phyloP scores from a whole-genome alignment of 2,888 invertebrate genomes.

The Rhagophthalmus giganteus region DNA sequence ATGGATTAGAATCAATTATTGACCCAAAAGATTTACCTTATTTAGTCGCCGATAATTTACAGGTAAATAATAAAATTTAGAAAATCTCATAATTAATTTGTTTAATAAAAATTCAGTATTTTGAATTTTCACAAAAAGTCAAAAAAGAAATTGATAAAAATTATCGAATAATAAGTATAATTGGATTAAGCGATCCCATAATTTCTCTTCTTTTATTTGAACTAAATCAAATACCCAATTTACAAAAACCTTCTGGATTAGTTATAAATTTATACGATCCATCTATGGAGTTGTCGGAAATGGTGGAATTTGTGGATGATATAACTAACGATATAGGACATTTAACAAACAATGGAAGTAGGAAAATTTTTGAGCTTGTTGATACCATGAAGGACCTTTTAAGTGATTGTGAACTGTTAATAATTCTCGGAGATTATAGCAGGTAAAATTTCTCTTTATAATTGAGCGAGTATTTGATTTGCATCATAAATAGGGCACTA shows the following conservation, averaged over 20 bases:
- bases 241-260: slow-evolving; percentile 39
- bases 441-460: too few relatives aligned
- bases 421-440: slow-evolving; percentile 57
- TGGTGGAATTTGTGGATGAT: too few relatives aligned
- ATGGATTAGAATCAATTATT: slow-evolving; percentile 53
- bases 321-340: slow-evolving; percentile 36
- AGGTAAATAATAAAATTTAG: too few relatives aligned
- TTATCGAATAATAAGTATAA: slow-evolving; percentile 39
- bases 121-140: slow-evolving; percentile 5
- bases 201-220: slow-evolving; percentile 43
- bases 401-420: slow-evolving; percentile 58
- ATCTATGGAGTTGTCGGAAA: slow-evolving; percentile 32
- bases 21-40: slow-evolving; percentile 42
- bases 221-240: slow-evolving; percentile 39
- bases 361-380: slow-evolving; percentile 38
- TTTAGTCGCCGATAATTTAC: slow-evolving; percentile 42
- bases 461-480: too few relatives aligned
- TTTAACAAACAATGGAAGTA: slow-evolving; percentile 28
- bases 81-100: too few relatives aligned
- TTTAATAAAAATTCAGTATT: too few relatives aligned
- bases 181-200: slow-evolving; percentile 41
- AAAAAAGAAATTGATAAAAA: slow-evolving; percentile 7
- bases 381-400: slow-evolving; percentile 57
- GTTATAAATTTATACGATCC: slow-evolving; percentile 44
- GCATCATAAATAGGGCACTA: too few relatives aligned